phyloP scores from a whole-genome alignment of 2,113 vertebrate species.

The Mastomys coucha region DNA sequence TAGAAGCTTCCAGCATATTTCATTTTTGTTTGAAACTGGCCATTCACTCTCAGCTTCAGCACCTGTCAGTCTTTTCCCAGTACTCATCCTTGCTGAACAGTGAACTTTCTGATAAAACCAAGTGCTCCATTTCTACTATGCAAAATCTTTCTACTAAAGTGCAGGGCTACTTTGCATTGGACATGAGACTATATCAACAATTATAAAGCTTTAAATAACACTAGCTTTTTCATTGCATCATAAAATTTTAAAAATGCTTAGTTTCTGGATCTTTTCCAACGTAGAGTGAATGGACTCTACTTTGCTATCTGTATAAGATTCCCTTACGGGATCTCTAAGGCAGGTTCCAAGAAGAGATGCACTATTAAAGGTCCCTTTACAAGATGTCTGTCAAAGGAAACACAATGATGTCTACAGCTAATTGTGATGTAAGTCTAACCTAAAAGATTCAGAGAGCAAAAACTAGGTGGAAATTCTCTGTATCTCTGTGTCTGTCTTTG shows the following conservation, averaged over 20 bases:
- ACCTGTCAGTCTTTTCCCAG: not conserved
- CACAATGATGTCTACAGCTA: not conserved
- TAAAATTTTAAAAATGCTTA: not conserved
- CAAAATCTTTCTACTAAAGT: constrained; percentile 1
- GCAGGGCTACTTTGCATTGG: not conserved
- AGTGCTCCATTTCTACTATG: not conserved
- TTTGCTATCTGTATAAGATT: not conserved
- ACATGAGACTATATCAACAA: not conserved
- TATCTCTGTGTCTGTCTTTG: too few relatives aligned
- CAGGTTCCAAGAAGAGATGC: not conserved
- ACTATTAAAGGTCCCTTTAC: not conserved
- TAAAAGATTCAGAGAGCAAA: not conserved
- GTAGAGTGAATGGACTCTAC: not conserved
- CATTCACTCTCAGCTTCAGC: not conserved
- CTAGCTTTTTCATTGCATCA: constrained; percentile 5
- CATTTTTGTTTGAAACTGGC: not conserved
- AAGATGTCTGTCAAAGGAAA: not conserved
- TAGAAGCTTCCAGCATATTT: not conserved
- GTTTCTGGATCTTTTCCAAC: not conserved
- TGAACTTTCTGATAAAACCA: constrained; percentile 20
- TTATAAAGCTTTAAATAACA: constrained; percentile 38
- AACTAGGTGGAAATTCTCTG: not conserved
- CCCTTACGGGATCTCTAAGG: not conserved
- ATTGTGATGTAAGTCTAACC: not conserved
- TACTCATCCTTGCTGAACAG: not conserved